These are phyloP conservation scores for Lacerta agilis DNA, from an alignment of 2,797 vertebrate genomes.

Conservation along the genomic window DNA sequence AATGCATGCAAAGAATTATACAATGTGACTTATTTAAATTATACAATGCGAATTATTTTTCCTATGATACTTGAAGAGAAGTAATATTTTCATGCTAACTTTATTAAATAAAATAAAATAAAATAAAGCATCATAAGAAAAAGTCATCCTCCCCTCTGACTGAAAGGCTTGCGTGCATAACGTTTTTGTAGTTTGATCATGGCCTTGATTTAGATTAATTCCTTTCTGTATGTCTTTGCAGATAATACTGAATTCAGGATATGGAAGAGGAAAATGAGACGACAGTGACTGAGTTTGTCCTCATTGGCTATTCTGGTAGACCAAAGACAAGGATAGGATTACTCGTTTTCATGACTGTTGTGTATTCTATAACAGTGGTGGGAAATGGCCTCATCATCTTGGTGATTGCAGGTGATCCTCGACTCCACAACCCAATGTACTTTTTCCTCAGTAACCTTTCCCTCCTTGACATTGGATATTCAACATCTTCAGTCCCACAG, in stretches of 20 bases:
- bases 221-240: background rate
- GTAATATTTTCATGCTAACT: too few species aligned
- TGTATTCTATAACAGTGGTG: conserved; percentile 39
- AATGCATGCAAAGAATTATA: too few species aligned
- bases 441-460: conserved; percentile 24
- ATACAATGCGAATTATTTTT: too few species aligned
- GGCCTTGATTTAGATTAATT: too few species aligned
- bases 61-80: too few species aligned
- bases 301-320: conserved; percentile 52
- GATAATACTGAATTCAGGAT: background rate
- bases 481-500: conserved; percentile 46
- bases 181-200: too few species aligned
- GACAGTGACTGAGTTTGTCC: conserved; percentile 49
- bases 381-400: conserved; percentile 46
- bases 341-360: conserved; percentile 35
- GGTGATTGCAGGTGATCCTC: background rate
- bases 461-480: conserved; percentile 1
- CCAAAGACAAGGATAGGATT: conserved; percentile 43
- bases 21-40: too few species aligned
- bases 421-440: conserved; percentile 9
- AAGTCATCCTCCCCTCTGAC: too few species aligned
- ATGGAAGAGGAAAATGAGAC: conserved; percentile 19
- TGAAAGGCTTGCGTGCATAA: too few species aligned
- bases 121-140: too few species aligned
- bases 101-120: too few species aligned